Base-by-base conservation (phyloP, 2,797 vertebrate species). In the Peromyscus nudipes region DNA sequence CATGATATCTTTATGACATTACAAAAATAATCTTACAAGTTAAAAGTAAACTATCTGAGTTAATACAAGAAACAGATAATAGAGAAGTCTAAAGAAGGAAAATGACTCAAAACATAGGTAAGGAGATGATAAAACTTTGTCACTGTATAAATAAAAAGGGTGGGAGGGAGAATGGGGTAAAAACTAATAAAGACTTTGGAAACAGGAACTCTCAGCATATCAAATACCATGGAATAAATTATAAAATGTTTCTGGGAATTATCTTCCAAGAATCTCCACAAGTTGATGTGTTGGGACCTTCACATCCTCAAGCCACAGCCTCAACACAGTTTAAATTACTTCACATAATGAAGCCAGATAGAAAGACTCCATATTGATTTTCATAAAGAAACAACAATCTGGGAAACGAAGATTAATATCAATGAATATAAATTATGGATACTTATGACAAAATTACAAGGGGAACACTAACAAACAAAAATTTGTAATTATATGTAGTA, bases 361-460 rank as follows among this genome's bases (percentile, higher is more conserved):
- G 25, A 88, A 94, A 81, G 29, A 92, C 49, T 84, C 80, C 71
- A 64, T 55, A 67, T 34, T 90, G 91, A 89, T 91, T 96, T 97
- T 57, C 76, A 34, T 81, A 93, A 94, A 79, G n/a, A 93, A 0
- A 40, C 19, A 31, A 49, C 5, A 92, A 55, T 40, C 6, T 89
- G 73, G 67, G 37, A 91, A 92, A 81, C 43, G 62, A 92, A 96
- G 60, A 94, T 81, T 69, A 81, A 75, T 90, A 69, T 69, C 6
- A 34, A 69, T 75, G 23, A 37, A 73, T 73, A 40, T 40, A 37
- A 25, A 40, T 73, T 75, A 31, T 77, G 71, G 88, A 71, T 88
- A 60, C 4, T 85, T 93, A 55, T 37, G 40, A 88, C 46, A 97
- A 95, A 93, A 92, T 93, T 95, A 93, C 40, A 93, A 93, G 67